Percentiles rank a stretch among this genome's conserved stretches.
Evolutionary conservation across 2,797 vertebrate genomes (phyloP).

Genomic region (Allobates femoralis): DNA sequence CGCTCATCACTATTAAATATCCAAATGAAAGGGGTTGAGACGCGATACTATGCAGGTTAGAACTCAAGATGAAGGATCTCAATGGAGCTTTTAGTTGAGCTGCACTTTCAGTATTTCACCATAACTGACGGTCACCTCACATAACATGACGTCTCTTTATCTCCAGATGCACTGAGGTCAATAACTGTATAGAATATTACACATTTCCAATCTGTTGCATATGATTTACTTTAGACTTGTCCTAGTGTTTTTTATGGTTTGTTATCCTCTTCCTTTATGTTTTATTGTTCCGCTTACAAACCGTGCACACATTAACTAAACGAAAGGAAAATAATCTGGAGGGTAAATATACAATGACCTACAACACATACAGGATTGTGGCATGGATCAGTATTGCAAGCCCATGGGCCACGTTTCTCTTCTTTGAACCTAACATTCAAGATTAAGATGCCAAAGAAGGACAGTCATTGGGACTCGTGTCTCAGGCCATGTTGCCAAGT

Average conservation of each 20-base stretch:
- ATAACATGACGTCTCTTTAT: neutral
- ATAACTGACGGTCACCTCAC: neutral
- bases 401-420: neutral
- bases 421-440: neutral
- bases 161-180: neutral
- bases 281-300: neutral
- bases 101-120: neutral
- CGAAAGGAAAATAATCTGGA: neutral
- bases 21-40: neutral
- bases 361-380: neutral
- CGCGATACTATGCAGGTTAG: neutral
- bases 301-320: neutral
- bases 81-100: neutral
- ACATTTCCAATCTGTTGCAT: neutral
- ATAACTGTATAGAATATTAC: neutral
- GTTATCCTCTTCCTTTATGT: conserved; percentile 20
- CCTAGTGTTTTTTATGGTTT: conserved; percentile 27
- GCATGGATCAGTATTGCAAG: neutral
- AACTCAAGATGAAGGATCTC: neutral
- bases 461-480: neutral
- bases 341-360: neutral
- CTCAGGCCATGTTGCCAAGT: neutral
- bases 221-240: conserved; percentile 21
- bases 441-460: neutral
- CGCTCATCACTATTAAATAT: no score